Evolutionary conservation across 2,113 vertebrate species (phyloP).

Genomic region (Labrus mixtus): DNA sequence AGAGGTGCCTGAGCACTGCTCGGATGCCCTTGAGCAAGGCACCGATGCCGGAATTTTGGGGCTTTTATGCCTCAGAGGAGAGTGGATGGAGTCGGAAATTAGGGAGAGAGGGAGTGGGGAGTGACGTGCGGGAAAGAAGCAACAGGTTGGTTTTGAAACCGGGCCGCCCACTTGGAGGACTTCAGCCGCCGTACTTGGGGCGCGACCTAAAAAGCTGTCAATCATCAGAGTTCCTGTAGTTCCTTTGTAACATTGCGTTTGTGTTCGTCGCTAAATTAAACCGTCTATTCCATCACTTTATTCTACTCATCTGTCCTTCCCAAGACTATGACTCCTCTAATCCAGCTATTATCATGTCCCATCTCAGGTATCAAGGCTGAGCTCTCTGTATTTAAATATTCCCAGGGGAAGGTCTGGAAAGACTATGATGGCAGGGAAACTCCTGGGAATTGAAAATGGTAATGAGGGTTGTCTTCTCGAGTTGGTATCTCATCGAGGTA

Average conservation of each 20-base stretch:
- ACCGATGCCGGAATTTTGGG: too few relatives aligned
- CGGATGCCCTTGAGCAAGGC: too few relatives aligned
- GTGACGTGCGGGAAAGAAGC: too few relatives aligned
- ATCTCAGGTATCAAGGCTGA: constrained; percentile 46
- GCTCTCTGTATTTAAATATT: constrained; percentile 37
- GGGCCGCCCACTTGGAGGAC: too few relatives aligned
- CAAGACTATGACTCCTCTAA: not conserved
- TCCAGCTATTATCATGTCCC: constrained; percentile 40
- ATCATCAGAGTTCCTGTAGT: not conserved
- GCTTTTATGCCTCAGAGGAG: too few relatives aligned
- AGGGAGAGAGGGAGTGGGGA: too few relatives aligned
- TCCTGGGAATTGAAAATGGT: constrained; percentile 3
- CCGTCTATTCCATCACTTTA: not conserved
- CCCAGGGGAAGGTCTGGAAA: constrained; percentile 1
- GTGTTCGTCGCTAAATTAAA: constrained; percentile 15
- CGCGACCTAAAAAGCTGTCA: not conserved
- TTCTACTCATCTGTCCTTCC: not conserved
- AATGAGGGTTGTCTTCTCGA: not conserved
- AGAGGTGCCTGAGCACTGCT: too few relatives aligned
- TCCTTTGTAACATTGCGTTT: not conserved
- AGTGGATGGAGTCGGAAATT: too few relatives aligned
- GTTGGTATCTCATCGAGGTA: not conserved
- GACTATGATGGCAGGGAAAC: constrained; percentile 21
- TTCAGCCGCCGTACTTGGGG: too few relatives aligned
- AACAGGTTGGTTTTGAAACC: too few relatives aligned